These are phyloP conservation scores for Metellina segmentata DNA, from an alignment of 2,888 invertebrate genomes.

Conservation along the genomic window DNA sequence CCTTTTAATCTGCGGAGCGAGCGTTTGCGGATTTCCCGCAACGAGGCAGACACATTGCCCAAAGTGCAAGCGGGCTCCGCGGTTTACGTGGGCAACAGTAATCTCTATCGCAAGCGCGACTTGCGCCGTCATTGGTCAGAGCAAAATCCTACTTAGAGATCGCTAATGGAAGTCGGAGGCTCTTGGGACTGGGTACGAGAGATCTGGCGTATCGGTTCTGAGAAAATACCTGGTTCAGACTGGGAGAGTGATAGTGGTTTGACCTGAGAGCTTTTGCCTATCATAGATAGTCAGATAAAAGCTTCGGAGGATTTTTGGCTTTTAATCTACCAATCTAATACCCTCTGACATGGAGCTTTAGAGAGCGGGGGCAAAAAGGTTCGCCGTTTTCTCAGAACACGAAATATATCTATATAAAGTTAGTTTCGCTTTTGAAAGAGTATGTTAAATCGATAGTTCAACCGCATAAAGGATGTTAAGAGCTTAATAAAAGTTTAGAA, in stretches of 20 bases:
- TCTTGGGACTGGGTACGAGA: slow-evolving; percentile 48
- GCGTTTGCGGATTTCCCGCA: slow-evolving; percentile 37
- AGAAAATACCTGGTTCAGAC: neutral
- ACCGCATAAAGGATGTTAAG: no score
- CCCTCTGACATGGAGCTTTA: neutral
- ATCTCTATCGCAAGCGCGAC: slow-evolving; percentile 51
- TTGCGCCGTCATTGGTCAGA: slow-evolving; percentile 51
- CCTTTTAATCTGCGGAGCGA: slow-evolving; percentile 68
- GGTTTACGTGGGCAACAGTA: slow-evolving; percentile 40
- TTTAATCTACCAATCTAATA: neutral
- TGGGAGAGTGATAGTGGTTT: neutral
- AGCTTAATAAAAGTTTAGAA: no score
- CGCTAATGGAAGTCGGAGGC: slow-evolving; percentile 61
- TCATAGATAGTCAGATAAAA: neutral
- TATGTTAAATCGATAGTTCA: no score
- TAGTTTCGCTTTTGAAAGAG: no score
- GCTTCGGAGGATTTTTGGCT: neutral
- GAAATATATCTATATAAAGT: no score
- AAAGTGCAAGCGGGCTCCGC: slow-evolving; percentile 19
- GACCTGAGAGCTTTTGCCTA: neutral
- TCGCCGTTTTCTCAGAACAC: neutral
- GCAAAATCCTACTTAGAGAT: slow-evolving; percentile 63
- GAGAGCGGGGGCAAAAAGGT: neutral
- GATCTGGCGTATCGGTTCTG: slow-evolving; percentile 16
- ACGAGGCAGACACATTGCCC: neutral